Conservation (phyloP, 2,113 vertebrate species). For the Dasypus novemcinctus region DNA sequence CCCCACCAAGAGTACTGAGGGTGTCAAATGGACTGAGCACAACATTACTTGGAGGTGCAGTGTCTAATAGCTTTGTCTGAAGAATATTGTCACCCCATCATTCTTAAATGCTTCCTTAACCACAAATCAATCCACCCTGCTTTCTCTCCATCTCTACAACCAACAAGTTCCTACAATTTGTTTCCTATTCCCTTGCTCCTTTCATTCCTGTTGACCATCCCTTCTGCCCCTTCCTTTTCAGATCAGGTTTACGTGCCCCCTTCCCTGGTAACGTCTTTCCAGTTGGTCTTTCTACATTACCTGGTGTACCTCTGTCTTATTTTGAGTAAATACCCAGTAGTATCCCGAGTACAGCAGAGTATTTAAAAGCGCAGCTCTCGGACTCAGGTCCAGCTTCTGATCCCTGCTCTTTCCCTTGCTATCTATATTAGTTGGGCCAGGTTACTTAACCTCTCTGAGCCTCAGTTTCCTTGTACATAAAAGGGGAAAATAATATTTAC, state of each 20-base stretch:
- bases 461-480: not conserved
- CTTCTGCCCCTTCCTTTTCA: not conserved
- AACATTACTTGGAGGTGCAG: not conserved
- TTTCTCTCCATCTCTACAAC: not conserved
- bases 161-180: not conserved
- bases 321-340: not conserved
- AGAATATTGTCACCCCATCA: not conserved
- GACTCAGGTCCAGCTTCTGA: not conserved
- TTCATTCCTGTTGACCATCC: not conserved
- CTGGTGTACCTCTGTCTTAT: not conserved
- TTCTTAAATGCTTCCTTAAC: not conserved
- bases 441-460: not conserved
- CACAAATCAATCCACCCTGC: not conserved
- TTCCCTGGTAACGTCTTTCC: not conserved
- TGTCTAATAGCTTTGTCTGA: not conserved
- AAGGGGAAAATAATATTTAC: not conserved
- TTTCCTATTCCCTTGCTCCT: too few relatives aligned
- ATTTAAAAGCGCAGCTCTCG: not conserved
- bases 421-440: not conserved
- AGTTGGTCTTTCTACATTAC: not conserved
- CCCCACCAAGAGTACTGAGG: not conserved
- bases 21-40: not conserved
- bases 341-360: not conserved
- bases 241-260: not conserved
- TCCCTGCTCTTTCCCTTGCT: not conserved